phyloP scores from a whole-genome alignment of 2,113 vertebrate genomes.

The Mus pahari region DNA sequence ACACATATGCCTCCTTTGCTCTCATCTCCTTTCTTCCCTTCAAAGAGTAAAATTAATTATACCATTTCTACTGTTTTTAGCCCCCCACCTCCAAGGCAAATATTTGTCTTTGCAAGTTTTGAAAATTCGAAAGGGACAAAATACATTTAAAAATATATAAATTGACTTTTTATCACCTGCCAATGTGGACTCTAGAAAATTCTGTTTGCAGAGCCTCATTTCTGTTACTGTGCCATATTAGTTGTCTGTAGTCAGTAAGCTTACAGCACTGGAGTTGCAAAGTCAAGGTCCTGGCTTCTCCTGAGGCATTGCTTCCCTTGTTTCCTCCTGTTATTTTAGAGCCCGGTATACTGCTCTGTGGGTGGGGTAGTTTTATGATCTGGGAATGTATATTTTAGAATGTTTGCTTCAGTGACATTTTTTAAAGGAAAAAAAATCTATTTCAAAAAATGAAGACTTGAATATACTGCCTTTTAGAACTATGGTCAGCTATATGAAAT shows the following conservation, averaged over 20 bases:
- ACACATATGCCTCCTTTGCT: not conserved
- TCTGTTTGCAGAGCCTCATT: not conserved
- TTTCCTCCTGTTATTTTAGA: not conserved
- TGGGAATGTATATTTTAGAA: not conserved
- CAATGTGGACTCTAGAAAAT: constrained; percentile 40
- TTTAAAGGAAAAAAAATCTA: constrained; percentile 9
- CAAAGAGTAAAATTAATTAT: constrained; percentile 29
- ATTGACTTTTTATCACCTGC: not conserved
- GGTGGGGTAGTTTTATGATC: not conserved
- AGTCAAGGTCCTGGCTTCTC: not conserved
- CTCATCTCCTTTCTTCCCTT: not conserved
- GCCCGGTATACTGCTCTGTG: not conserved
- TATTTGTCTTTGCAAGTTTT: not conserved
- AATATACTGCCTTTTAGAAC: not conserved
- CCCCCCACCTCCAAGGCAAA: not conserved
- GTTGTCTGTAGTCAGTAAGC: not conserved
- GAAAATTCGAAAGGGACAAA: constrained; percentile 31
- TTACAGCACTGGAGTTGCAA: not conserved
- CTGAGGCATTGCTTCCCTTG: not conserved
- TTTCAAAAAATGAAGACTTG: not conserved
- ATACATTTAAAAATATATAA: not conserved
- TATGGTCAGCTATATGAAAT: not conserved
- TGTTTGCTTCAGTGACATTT: not conserved
- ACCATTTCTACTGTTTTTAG: not conserved
- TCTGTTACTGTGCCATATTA: not conserved